A percentile compares a stretch with the other conserved stretches of the same genome.
Conservation (phyloP, 92 coral and sea anemone genomes). For the Siderastrea siderea region DNA sequence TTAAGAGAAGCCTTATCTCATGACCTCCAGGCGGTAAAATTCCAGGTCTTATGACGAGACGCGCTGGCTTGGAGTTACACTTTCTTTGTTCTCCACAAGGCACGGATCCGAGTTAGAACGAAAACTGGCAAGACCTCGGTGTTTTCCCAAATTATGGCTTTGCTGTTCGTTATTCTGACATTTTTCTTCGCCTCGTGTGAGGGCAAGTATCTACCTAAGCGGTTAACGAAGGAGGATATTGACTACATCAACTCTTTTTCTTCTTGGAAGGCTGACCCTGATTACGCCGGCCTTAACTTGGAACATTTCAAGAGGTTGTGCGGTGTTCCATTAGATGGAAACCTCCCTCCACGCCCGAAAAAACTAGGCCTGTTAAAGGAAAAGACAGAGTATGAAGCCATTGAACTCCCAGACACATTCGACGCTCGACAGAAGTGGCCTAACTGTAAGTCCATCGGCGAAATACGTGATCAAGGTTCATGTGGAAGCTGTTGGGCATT, state of each 20-base stretch:
- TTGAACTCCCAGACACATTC: conserved; percentile 85
- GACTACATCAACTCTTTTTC: conserved; percentile 66
- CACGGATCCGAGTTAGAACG: background rate
- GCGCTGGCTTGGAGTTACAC: background rate
- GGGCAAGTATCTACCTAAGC: conserved; percentile 39
- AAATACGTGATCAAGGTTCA: conserved; percentile 95
- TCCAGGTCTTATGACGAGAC: conserved; percentile 27
- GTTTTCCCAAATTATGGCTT: conserved; percentile 3
- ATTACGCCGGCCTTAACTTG: conserved; percentile 53
- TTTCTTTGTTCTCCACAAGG: no score
- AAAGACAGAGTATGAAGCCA: conserved; percentile 40
- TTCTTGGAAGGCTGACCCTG: conserved; percentile 76
- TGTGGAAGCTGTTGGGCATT: conserved; percentile 99
- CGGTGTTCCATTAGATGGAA: conserved; percentile 58
- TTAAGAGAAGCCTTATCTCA: background rate
- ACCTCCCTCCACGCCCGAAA: conserved; percentile 6
- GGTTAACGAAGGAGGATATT: conserved; percentile 57
- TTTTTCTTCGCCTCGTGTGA: conserved; percentile 27
- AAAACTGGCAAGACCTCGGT: no score
- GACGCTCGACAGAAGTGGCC: conserved; percentile 87
- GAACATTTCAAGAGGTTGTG: conserved; percentile 69
- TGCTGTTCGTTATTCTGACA: background rate
- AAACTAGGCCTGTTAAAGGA: conserved; percentile 14
- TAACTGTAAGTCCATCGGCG: conserved; percentile 81
- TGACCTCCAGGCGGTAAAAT: conserved; percentile 8